These are phyloP conservation scores for Chamaetylas fuelleborni DNA, from an alignment of 2,113 vertebrate genomes.

Conservation along the genomic window DNA sequence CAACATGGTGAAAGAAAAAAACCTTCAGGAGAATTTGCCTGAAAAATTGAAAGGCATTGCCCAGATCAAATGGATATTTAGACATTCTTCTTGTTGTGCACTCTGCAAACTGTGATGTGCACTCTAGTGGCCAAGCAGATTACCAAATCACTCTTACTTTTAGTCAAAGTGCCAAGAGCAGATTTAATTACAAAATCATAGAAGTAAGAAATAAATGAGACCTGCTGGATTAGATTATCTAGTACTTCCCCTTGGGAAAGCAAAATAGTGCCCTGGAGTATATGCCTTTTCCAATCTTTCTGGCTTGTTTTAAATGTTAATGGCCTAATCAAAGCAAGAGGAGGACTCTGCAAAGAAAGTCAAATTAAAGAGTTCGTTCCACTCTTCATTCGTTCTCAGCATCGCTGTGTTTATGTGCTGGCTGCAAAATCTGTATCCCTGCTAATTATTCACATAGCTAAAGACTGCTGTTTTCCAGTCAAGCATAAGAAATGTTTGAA, in stretches of 20 bases:
- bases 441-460: constrained; percentile 1
- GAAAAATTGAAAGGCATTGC: not conserved
- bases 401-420: not conserved
- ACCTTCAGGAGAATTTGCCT: not conserved
- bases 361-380: constrained; percentile 3
- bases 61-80: not conserved
- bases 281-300: not conserved
- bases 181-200: constrained; percentile 63
- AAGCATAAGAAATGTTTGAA: constrained; percentile 45
- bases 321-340: constrained; percentile 24
- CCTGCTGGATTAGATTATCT: constrained; percentile 53
- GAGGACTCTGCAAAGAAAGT: not conserved
- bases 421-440: not conserved
- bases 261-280: not conserved
- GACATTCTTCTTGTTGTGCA: not conserved
- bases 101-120: not conserved
- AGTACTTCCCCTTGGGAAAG: not conserved
- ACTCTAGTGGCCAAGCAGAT: constrained; percentile 24
- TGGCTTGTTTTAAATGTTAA: constrained; percentile 32
- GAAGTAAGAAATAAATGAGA: constrained; percentile 49
- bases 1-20: not conserved
- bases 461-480: constrained; percentile 25
- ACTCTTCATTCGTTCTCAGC: not conserved
- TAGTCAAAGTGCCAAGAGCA: constrained; percentile 42
- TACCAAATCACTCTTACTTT: constrained; percentile 38